Evolutionary conservation across 1,140 invertebrate species (phyloP).

Genomic region (Polypedilum vanderplanki): DNA sequence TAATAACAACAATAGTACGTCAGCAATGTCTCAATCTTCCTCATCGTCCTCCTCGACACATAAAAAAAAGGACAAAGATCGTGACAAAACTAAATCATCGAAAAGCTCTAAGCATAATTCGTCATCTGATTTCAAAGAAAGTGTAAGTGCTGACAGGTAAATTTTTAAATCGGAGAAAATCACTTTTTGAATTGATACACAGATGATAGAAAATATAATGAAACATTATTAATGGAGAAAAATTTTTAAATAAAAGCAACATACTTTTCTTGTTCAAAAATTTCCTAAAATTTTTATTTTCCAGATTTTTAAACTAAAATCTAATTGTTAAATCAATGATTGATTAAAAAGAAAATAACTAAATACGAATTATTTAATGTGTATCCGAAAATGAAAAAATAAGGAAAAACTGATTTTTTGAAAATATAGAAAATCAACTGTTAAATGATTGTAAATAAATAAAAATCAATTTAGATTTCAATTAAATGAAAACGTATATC

Average conservation of each 20-base stretch:
- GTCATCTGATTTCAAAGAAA: neutral
- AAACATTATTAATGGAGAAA: neutral
- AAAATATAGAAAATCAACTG: constrained; percentile 6
- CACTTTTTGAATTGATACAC: no score
- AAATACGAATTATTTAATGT: constrained; percentile 15
- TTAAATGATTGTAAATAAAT: constrained; percentile 1
- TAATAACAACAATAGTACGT: neutral
- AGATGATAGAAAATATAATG: neutral
- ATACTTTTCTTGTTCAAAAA: neutral
- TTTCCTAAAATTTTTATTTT: constrained; percentile 4
- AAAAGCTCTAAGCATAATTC: neutral
- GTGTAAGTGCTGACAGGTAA: neutral
- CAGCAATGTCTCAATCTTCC: neutral
- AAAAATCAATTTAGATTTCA: constrained; percentile 16
- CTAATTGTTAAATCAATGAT: neutral
- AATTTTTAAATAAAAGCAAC: neutral
- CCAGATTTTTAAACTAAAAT: neutral
- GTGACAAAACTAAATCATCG: neutral
- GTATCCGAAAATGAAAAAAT: neutral
- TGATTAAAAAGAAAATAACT: neutral
- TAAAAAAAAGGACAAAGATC: neutral
- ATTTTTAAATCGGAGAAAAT: neutral
- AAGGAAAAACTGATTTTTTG: neutral
- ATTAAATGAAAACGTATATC: neutral
- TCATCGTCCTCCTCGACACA: neutral